Base-by-base conservation (phyloP, 2,113 vertebrate genomes). In the Vombatus ursinus region DNA sequence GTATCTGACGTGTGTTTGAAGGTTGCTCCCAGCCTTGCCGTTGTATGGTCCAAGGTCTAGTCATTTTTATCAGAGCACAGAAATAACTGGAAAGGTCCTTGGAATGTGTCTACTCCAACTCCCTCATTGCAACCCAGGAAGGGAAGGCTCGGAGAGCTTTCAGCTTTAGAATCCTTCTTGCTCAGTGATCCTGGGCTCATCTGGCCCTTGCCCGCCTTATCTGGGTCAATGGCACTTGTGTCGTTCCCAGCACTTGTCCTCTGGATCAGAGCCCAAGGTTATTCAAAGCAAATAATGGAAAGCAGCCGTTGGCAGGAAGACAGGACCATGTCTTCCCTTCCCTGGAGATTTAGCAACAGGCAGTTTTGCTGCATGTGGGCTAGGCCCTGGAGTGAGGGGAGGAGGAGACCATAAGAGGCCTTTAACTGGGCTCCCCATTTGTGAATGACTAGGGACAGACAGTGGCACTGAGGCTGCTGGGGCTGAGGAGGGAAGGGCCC, bases 51-150 rank as follows among this genome's bases (percentile, higher is more conserved):
- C 37, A 44, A 23, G 37, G 68, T 37, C 68, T 84, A 23, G 37
- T 7, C n/a, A 44, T 84, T n/a, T 23, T 22, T 22, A 22, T 3
- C 2, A 12, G 68, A 77, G 37, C 6, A 37, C 31, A 77, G 61
- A n/a, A 77, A n/a, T 77, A 77, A n/a, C 2, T 22, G 37, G 16
- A 23, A 22, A 84, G 68, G 68, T n/a, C 16, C 37, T 22, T 84
- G 68, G 6, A 12, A n/a, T 23, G 37, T 31, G 0, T 68, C 3
- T 12, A 8, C 5, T 68, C 0, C 0, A 3, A 14, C 61, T 31
- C 61, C 61, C 61, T n/a, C 31, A n/a, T 77, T 44, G 11, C 37
- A 44, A 37, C 0, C 37, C 7, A 8, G 68, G n/a, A 44, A 44
- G 16, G 61, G 7, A 37, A 68, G 31, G 61, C 61, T 28, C 12